These are phyloP conservation scores for Saccostrea glomerata DNA, from an alignment of 1,140 invertebrate genomes.

Conservation along the genomic window DNA sequence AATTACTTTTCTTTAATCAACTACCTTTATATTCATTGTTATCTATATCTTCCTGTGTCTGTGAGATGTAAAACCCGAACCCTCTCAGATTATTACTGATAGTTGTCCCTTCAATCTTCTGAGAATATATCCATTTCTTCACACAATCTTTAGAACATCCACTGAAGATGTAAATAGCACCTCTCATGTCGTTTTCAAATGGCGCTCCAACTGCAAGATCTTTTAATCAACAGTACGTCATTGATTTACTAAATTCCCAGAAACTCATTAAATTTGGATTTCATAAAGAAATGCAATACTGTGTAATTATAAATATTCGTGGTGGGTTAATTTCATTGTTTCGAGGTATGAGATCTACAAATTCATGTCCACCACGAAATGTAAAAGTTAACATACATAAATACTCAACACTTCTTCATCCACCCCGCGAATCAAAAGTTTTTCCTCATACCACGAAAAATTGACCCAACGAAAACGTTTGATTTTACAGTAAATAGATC, in stretches of 20 bases:
- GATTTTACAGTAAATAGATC: neutral
- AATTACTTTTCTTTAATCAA: neutral
- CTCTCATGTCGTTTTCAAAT: conserved; percentile 91
- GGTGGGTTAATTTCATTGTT: neutral
- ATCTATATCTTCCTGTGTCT: conserved; percentile 56
- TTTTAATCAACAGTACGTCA: conserved; percentile 70
- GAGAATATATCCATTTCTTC: conserved; percentile 48
- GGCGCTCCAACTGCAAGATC: conserved; percentile 97
- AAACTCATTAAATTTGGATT: neutral
- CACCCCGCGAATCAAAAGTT: neutral
- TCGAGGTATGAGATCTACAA: neutral
- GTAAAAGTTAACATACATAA: neutral
- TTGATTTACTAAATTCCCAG: neutral
- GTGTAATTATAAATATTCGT: neutral
- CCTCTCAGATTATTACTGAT: conserved; percentile 42
- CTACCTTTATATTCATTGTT: conserved; percentile 58
- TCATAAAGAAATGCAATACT: neutral
- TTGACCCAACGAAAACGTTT: neutral
- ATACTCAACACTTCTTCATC: neutral
- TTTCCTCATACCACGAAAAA: no score
- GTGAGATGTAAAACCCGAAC: conserved; percentile 63
- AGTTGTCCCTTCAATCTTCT: conserved; percentile 40
- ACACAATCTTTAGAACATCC: conserved; percentile 82
- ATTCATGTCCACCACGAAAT: neutral
- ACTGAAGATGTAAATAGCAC: conserved; percentile 95